Percentiles rank a stretch among this genome's conserved stretches.
Conservation (phyloP, 2,888 invertebrate genomes). For the Drosophila putrida region DNA sequence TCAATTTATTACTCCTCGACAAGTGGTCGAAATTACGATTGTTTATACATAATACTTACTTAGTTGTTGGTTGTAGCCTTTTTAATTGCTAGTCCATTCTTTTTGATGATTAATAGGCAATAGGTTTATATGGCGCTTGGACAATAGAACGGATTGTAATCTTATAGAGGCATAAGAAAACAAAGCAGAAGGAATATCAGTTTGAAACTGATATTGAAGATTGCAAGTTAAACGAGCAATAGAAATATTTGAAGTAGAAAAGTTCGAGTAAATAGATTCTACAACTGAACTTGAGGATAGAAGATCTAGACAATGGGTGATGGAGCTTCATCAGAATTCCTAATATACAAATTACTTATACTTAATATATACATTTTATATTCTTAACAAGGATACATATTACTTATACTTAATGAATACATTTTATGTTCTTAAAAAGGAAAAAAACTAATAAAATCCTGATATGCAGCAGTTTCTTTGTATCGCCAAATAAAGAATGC, state of each 20-base stretch:
- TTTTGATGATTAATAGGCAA: conserved; percentile 16
- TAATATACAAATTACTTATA: no score
- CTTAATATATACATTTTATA: no score
- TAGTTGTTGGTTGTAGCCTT: conserved; percentile 6
- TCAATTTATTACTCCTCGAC: conserved; percentile 17
- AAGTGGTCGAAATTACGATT: conserved; percentile 9
- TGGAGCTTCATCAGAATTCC: no score
- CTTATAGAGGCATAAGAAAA: neutral
- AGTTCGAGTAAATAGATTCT: neutral
- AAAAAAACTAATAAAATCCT: no score
- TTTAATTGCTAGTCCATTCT: conserved; percentile 8
- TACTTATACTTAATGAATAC: no score
- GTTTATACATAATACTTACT: conserved; percentile 20
- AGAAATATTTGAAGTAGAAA: neutral
- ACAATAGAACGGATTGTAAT: conserved; percentile 3
- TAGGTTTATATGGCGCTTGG: conserved; percentile 13
- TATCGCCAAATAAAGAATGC: no score
- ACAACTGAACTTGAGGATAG: neutral
- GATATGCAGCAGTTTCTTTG: no score
- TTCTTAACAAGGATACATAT: no score
- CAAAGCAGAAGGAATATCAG: neutral
- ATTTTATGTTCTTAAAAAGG: no score
- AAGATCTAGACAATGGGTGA: no score
- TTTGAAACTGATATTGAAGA: neutral
- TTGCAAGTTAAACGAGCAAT: neutral